Percentiles rank a stretch among this genome's conserved stretches.
Conservation (phyloP, 2,888 invertebrate species). For the Steromphala cineraria region DNA sequence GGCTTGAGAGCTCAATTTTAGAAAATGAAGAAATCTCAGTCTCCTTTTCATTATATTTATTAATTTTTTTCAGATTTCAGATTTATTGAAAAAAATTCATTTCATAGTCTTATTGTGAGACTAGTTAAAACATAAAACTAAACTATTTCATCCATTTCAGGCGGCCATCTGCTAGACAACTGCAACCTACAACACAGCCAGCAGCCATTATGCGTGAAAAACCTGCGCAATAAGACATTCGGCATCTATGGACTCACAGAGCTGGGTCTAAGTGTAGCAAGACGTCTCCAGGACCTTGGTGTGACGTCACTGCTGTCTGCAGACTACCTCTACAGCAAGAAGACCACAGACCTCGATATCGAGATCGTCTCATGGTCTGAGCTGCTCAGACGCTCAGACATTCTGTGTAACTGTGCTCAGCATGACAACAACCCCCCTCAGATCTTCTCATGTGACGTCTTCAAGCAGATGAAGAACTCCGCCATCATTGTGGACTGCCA, state of each 20-base stretch:
- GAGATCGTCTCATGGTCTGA: constrained; percentile 83
- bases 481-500: constrained; percentile 89
- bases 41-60: too few species aligned
- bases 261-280: constrained; percentile 82
- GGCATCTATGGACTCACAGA: constrained; percentile 73
- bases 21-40: too few species aligned
- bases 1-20: too few species aligned
- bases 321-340: constrained; percentile 77
- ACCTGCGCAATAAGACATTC: constrained; percentile 81
- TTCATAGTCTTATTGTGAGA: too few species aligned
- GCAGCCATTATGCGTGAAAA: constrained; percentile 39
- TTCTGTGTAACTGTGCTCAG: constrained; percentile 85
- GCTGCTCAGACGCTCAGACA: constrained; percentile 86
- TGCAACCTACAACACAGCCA: constrained; percentile 39
- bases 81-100: too few species aligned
- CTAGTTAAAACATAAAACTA: neutral
- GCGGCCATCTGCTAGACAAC: constrained; percentile 23
- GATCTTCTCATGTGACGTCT: constrained; percentile 86
- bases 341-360: constrained; percentile 81
- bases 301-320: constrained; percentile 72
- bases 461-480: constrained; percentile 88
- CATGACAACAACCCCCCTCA: constrained; percentile 86
- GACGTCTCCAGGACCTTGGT: constrained; percentile 85
- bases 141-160: neutral
- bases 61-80: too few species aligned